These are phyloP conservation scores for Melanotaenia pygmaea DNA, from an alignment of 2,797 vertebrate species.

Conservation along the genomic window DNA sequence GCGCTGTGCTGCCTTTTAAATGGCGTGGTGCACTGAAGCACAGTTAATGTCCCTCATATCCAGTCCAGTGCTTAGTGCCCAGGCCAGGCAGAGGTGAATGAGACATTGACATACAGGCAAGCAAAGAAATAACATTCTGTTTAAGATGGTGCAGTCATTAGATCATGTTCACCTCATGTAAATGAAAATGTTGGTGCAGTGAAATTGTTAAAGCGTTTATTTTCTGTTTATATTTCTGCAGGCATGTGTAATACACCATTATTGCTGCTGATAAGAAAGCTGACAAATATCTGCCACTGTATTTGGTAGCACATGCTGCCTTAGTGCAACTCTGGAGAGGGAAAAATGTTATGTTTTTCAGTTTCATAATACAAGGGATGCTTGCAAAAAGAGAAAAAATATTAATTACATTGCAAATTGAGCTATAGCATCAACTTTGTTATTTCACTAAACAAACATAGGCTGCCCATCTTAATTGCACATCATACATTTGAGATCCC, in stretches of 20 bases:
- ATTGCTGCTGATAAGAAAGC: conserved; percentile 60
- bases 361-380: conserved; percentile 17
- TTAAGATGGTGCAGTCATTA: conserved; percentile 17
- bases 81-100: conserved; percentile 89
- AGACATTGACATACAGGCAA: conserved; percentile 79
- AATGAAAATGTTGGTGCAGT: conserved; percentile 10
- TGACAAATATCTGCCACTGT: conserved; percentile 68
- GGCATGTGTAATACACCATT: conserved; percentile 46
- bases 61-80: conserved; percentile 88
- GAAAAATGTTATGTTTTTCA: conserved; percentile 28
- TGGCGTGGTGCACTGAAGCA: conserved; percentile 90
- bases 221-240: conserved; percentile 4
- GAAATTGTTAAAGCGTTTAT: conserved; percentile 10
- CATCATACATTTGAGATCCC: conserved; percentile 51
- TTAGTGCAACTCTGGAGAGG: conserved; percentile 17
- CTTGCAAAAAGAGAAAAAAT: conserved; percentile 5
- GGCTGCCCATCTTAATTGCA: conserved; percentile 23
- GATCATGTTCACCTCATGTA: conserved; percentile 15
- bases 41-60: conserved; percentile 91
- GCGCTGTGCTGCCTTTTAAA: conserved; percentile 91
- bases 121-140: conserved; percentile 37
- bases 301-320: conserved; percentile 69
- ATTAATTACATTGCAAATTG: conserved; percentile 12
- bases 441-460: conserved; percentile 45
- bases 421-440: conserved; percentile 12